These are phyloP conservation scores for Collichthys lucidus DNA, from an alignment of 2,113 vertebrate species.

Conservation along the genomic window DNA sequence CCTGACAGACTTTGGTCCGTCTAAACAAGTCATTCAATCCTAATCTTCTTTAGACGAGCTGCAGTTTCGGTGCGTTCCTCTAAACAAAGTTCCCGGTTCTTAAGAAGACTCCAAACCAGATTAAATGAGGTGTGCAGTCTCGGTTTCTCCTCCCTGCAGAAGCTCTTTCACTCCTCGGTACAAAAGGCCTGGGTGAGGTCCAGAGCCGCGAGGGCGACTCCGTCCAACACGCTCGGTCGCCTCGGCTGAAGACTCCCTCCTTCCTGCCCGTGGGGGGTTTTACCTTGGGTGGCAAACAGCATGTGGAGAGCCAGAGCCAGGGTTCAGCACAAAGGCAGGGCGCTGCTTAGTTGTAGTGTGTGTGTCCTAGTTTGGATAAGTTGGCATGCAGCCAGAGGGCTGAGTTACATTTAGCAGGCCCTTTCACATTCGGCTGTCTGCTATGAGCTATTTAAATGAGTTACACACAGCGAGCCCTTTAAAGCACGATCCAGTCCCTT, in stretches of 20 bases:
- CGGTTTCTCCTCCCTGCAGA: background rate
- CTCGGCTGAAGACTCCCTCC: constrained; percentile 15
- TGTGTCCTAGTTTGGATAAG: constrained; percentile 7
- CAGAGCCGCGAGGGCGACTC: constrained; percentile 26
- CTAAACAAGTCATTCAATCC: constrained; percentile 15
- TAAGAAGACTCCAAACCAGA: background rate
- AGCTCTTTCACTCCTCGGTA: constrained; percentile 9
- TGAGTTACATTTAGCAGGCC: constrained; percentile 4
- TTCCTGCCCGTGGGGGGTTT: constrained; percentile 42
- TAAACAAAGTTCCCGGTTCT: background rate
- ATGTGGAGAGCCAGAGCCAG: constrained; percentile 58
- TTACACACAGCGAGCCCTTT: constrained; percentile 17
- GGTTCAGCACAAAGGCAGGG: constrained; percentile 45
- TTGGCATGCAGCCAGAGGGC: constrained; percentile 20
- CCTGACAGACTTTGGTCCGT: background rate
- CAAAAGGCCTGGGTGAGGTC: constrained; percentile 37
- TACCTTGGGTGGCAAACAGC: constrained; percentile 60
- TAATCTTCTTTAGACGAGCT: constrained; percentile 3
- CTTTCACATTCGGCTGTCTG: constrained; percentile 4
- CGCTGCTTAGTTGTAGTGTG: constrained; percentile 32
- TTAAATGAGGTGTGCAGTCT: background rate
- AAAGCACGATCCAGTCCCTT: constrained; percentile 9
- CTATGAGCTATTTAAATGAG: constrained; percentile 17
- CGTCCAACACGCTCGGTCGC: constrained; percentile 30
- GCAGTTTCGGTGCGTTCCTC: background rate